These are phyloP conservation scores for Theristicus caerulescens DNA, from an alignment of 2,113 vertebrate genomes.

Conservation along the genomic window DNA sequence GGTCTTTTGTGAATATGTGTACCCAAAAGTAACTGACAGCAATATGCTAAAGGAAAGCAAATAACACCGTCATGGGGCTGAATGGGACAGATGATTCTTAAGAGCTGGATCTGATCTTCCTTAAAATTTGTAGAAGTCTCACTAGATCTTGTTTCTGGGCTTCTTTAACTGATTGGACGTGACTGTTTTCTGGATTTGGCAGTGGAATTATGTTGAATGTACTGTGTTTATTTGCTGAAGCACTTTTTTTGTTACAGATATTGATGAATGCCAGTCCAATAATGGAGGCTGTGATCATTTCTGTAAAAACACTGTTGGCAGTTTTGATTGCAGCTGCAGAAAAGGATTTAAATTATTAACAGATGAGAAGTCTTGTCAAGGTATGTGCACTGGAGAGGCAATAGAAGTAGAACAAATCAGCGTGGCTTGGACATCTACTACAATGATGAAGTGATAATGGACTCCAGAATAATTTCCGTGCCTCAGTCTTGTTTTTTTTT, in stretches of 20 bases:
- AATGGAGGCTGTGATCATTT: conserved; percentile 95
- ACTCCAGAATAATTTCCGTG: conserved; percentile 34
- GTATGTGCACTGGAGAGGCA: conserved; percentile 72
- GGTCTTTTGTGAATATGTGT: not conserved
- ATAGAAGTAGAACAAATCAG: conserved; percentile 31
- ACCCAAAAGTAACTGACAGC: not conserved
- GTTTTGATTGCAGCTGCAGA: conserved; percentile 96
- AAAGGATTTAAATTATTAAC: conserved; percentile 97
- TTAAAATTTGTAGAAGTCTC: not conserved
- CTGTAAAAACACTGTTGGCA: conserved; percentile 97
- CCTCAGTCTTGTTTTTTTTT: not conserved
- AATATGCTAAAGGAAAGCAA: not conserved
- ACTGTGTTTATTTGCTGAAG: conserved; percentile 20
- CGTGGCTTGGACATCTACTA: conserved; percentile 6
- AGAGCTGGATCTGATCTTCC: not conserved
- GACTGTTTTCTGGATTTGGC: not conserved
- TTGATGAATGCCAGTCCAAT: conserved; percentile 90
- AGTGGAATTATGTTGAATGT: not conserved
- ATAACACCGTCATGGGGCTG: not conserved
- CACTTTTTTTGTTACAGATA: conserved; percentile 80
- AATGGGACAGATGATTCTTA: not conserved
- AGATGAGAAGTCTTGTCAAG: conserved; percentile 96
- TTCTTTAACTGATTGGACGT: not conserved
- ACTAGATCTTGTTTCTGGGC: conserved; percentile 17
- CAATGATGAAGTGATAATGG: conserved; percentile 47